Evolutionary conservation across 2,113 vertebrate species (phyloP).

Genomic region (Tapirus terrestris): DNA sequence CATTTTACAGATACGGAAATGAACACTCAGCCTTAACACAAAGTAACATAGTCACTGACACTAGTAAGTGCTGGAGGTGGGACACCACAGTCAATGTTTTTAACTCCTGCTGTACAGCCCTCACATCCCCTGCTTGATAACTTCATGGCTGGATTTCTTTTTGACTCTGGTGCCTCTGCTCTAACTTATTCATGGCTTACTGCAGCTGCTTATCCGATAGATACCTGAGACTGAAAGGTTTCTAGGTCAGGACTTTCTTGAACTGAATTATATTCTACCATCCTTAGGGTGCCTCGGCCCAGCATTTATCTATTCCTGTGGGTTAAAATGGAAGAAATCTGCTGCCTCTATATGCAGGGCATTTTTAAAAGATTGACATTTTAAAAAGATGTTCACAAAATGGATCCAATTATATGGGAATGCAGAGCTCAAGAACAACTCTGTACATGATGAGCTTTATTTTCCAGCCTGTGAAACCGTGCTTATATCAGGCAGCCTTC

Average conservation of each 20-base stretch:
- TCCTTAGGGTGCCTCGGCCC: background rate
- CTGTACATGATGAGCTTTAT: slow-evolving; percentile 73
- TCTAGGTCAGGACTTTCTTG: slow-evolving; percentile 68
- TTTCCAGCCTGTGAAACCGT: slow-evolving; percentile 78
- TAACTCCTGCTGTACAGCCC: background rate
- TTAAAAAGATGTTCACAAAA: slow-evolving; percentile 49
- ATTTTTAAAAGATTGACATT: slow-evolving; percentile 59
- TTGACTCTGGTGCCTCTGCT: background rate
- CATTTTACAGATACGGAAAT: slow-evolving; percentile 37
- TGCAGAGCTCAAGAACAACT: slow-evolving; percentile 42
- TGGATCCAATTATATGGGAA: slow-evolving; percentile 51
- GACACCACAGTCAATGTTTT: background rate
- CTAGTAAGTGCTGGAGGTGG: background rate
- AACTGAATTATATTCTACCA: slow-evolving; percentile 37
- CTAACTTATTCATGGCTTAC: slow-evolving; percentile 78
- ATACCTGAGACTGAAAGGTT: slow-evolving; percentile 65
- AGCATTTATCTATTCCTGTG: slow-evolving; percentile 21
- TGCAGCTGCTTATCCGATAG: slow-evolving; percentile 61
- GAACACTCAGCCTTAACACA: background rate
- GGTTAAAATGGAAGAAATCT: slow-evolving; percentile 67
- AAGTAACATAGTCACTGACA: background rate
- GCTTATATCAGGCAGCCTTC: slow-evolving; percentile 69
- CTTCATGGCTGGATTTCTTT: slow-evolving; percentile 58
- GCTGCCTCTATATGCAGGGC: slow-evolving; percentile 30
- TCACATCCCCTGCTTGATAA: background rate